Conservation (phyloP, 2,797 vertebrate genomes). For the Allobates femoralis region DNA sequence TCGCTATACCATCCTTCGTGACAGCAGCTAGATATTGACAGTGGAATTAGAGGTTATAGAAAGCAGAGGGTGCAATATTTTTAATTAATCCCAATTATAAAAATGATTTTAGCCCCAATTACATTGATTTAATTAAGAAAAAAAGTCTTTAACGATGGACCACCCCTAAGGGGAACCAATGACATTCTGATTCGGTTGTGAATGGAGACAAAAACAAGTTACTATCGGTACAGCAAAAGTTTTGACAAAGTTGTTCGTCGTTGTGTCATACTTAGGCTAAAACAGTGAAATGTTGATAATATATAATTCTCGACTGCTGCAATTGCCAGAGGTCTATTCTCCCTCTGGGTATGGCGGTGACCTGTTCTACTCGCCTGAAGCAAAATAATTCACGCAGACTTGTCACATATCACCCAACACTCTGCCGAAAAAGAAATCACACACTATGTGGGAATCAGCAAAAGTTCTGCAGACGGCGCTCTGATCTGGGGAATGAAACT, state of each 20-base stretch:
- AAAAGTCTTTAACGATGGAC: too few relatives aligned
- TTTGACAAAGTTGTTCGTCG: neutral
- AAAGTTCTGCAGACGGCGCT: neutral
- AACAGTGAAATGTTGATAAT: constrained; percentile 3
- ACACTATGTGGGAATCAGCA: neutral
- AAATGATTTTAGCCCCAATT: too few relatives aligned
- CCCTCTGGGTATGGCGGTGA: neutral
- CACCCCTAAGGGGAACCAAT: too few relatives aligned
- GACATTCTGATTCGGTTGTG: too few relatives aligned
- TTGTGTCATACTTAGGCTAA: neutral
- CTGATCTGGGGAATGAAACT: neutral
- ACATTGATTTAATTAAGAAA: too few relatives aligned
- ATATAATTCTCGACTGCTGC: neutral
- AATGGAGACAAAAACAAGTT: neutral
- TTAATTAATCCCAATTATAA: too few relatives aligned
- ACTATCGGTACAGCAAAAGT: neutral
- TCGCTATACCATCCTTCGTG: too few relatives aligned
- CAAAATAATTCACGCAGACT: neutral
- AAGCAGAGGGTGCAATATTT: too few relatives aligned
- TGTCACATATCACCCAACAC: neutral
- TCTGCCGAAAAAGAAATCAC: neutral
- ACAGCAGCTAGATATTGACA: too few relatives aligned
- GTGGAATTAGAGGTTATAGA: too few relatives aligned
- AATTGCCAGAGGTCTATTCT: neutral
- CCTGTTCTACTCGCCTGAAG: neutral